phyloP scores from a whole-genome alignment of 2,113 vertebrate species.

The Cisticola juncidis region DNA sequence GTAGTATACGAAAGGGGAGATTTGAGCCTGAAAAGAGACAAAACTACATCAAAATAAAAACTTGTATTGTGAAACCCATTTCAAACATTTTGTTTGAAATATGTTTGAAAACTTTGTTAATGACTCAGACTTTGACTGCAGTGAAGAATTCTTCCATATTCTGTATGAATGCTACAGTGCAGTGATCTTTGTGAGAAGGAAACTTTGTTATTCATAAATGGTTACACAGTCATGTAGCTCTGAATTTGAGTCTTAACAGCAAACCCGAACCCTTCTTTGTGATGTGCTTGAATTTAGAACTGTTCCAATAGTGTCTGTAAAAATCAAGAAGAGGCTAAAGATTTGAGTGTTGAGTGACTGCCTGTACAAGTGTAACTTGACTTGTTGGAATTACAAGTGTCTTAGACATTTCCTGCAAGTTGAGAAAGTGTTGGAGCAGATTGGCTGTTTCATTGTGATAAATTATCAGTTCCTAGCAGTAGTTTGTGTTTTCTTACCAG shows the following conservation, averaged over 20 bases:
- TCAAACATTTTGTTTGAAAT: not conserved
- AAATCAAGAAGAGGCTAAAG: not conserved
- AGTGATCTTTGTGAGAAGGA: not conserved
- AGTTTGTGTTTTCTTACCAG: conserved; percentile 75
- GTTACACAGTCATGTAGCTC: not conserved
- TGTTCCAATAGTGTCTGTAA: not conserved
- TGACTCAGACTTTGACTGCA: not conserved
- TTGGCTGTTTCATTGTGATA: not conserved
- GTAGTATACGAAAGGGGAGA: conserved; percentile 84
- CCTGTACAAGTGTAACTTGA: not conserved
- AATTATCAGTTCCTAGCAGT: not conserved
- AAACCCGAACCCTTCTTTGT: not conserved
- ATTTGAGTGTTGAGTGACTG: not conserved
- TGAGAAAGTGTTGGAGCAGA: not conserved
- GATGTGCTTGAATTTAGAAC: not conserved
- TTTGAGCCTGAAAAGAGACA: conserved; percentile 75
- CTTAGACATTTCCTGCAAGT: not conserved
- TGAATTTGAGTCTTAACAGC: not conserved
- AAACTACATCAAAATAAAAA: not conserved
- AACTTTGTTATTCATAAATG: not conserved
- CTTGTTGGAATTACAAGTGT: not conserved
- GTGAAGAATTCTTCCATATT: not conserved
- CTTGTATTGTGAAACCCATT: not conserved
- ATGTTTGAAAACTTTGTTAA: not conserved
- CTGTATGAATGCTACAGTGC: not conserved